phyloP scores from a whole-genome alignment of 2,888 invertebrate species.

The Chloroclysta siterata region DNA sequence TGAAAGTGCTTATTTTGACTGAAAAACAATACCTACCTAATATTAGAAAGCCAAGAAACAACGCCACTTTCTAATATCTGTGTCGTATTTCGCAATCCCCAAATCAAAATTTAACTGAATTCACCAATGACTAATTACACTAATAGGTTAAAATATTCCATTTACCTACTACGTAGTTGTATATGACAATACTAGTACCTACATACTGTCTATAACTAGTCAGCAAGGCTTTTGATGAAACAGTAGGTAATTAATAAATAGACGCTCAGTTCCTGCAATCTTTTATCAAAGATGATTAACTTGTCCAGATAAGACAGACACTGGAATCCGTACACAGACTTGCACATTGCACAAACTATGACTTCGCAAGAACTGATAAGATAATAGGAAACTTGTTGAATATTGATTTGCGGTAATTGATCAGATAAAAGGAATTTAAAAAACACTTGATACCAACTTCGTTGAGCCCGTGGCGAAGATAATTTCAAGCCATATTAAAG shows the following conservation, averaged over 20 bases:
- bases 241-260: slow-evolving; percentile 24
- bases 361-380: slow-evolving; percentile 36
- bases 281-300: slow-evolving; percentile 45
- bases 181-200: slow-evolving; percentile 16
- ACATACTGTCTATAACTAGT: slow-evolving; percentile 9
- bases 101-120: slow-evolving; percentile 16
- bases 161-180: slow-evolving; percentile 1
- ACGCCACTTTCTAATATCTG: slow-evolving; percentile 3
- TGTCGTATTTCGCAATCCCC: slow-evolving; percentile 9
- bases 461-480: too few species aligned
- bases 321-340: slow-evolving; percentile 37
- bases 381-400: slow-evolving; percentile 20
- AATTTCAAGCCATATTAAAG: background rate
- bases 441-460: background rate
- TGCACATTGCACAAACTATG: slow-evolving; percentile 25
- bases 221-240: slow-evolving; percentile 25
- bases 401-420: slow-evolving; percentile 20
- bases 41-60: slow-evolving; percentile 3
- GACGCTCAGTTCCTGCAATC: slow-evolving; percentile 38
- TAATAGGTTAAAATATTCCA: slow-evolving; percentile 19
- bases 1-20: background rate
- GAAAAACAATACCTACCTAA: background rate
- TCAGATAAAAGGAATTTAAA: background rate
- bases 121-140: slow-evolving; percentile 12
- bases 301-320: slow-evolving; percentile 48